Evolutionary conservation across 1,140 invertebrate genomes (phyloP).

Genomic region (Agrypnia vestita): DNA sequence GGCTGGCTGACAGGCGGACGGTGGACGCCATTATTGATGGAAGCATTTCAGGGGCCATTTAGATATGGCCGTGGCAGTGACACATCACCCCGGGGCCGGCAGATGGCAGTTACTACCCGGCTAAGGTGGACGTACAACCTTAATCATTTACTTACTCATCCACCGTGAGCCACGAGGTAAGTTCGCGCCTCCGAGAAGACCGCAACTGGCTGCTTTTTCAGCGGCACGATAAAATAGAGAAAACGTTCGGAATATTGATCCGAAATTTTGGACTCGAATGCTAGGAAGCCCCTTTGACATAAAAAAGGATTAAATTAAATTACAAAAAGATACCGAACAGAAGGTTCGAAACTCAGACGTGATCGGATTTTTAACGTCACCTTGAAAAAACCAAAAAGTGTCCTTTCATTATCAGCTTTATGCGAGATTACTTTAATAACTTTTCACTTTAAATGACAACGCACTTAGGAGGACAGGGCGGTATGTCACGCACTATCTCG

Average conservation of each 20-base stretch:
- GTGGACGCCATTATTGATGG: slow-evolving; percentile 48
- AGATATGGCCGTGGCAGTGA: slow-evolving; percentile 48
- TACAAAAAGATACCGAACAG: too few species aligned
- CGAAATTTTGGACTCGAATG: too few species aligned
- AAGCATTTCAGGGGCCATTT: slow-evolving; percentile 41
- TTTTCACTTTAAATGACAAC: slow-evolving; percentile 60
- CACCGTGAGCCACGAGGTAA: too few species aligned
- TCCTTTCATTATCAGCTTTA: slow-evolving; percentile 8
- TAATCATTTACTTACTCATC: slow-evolving; percentile 65
- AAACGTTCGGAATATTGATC: too few species aligned
- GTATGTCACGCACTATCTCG: slow-evolving; percentile 55
- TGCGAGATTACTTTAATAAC: slow-evolving; percentile 43
- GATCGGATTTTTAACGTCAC: slow-evolving; percentile 4
- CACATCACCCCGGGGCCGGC: slow-evolving; percentile 32
- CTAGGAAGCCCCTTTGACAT: too few species aligned
- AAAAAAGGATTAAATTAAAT: too few species aligned
- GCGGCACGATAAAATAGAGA: too few species aligned
- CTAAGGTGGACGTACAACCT: slow-evolving; percentile 52
- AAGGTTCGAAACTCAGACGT: background rate
- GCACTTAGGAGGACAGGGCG: slow-evolving; percentile 57
- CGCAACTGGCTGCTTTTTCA: too few species aligned
- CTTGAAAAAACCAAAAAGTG: background rate
- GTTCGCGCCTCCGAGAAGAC: too few species aligned
- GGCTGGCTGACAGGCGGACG: slow-evolving; percentile 10
- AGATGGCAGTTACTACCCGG: slow-evolving; percentile 54